Evolutionary conservation across 2,113 vertebrate genomes (phyloP), one percentile per base, ranked within the genome.

Genomic region (Paedocypris sp.): DNA sequence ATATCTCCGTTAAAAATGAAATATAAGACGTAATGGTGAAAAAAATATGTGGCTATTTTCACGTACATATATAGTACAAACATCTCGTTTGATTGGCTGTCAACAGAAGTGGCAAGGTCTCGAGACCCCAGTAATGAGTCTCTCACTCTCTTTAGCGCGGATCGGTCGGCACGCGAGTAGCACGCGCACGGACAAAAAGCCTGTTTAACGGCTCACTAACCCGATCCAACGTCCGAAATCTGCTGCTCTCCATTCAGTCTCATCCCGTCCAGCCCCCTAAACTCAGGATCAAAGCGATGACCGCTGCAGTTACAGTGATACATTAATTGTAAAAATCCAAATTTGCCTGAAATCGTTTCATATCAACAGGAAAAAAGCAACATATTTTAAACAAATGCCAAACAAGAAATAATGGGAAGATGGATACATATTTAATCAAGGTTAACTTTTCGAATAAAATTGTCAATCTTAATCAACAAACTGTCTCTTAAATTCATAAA

Each of bases 121-220:
- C 59, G 46, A 66, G 58, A 60, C 46, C 39, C 39, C 50, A 29
- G 39, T 62, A 69, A 69, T 66, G 66, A 71, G 59, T 57, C 48
- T 54, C 54, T 22, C n/a, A n/a, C 52, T 62, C 65, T 64, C 60
- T 60, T 62, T 66, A 69, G 31, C 52, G 59, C 58, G 32, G 51
- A 58, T 64, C 71, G 79, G 68, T 64, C 70, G 79, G 78, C 87
- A 86, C 87, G 83, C 85, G 87, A 85, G 71, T 75, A 35, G 79
- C 87, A 88, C 88, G 85, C 87, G 84, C 68, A 62, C 62, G 54
- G 74, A 83, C 83, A 86, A 51, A 87, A 87, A 85, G 84, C 75
- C n/a, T 70, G 77, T 85, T 87, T 75, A 81, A 81, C 73, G 81
- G 71, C 73, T 84, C 74, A 69, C 71, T 78, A 76, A 69, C 65